Percentiles rank a stretch among this genome's conserved stretches.
Evolutionary conservation across 2,797 vertebrate genomes (phyloP).

Genomic region (Coregonus sp.): DNA sequence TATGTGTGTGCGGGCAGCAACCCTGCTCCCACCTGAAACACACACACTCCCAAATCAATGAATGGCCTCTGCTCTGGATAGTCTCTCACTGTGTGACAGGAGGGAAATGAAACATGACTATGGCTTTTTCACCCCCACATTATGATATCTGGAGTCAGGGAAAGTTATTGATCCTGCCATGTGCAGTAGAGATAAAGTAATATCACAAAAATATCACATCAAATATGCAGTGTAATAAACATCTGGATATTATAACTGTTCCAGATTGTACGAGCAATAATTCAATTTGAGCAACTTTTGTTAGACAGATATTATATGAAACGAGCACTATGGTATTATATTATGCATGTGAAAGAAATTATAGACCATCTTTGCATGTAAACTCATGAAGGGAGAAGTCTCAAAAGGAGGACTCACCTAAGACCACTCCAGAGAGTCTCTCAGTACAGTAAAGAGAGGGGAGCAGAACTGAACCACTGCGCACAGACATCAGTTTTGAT

Average conservation of each 20-base stretch:
- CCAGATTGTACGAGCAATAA: not conserved
- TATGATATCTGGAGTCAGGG: not conserved
- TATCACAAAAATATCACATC: not conserved
- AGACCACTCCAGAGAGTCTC: conserved; percentile 6
- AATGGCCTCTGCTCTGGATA: conserved; percentile 35
- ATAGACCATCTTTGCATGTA: not conserved
- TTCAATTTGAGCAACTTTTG: not conserved
- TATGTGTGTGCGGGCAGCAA: conserved; percentile 9
- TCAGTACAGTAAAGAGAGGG: not conserved
- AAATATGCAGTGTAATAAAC: conserved; percentile 3
- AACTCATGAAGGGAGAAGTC: not conserved
- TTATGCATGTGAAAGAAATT: not conserved
- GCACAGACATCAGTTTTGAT: no score
- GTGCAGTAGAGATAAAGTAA: conserved; percentile 2
- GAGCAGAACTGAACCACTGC: not conserved
- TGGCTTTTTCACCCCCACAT: conserved; percentile 12
- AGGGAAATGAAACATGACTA: conserved; percentile 13
- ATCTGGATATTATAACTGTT: not conserved
- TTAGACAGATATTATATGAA: not conserved
- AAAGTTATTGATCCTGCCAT: not conserved
- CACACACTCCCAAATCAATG: conserved; percentile 48
- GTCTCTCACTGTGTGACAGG: conserved; percentile 36
- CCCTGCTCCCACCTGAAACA: not conserved
- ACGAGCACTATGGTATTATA: no score
- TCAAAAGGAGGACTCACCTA: not conserved